Evolutionary conservation across 2,797 vertebrate species (phyloP).

Genomic region (Tachyglossus aculeatus): DNA sequence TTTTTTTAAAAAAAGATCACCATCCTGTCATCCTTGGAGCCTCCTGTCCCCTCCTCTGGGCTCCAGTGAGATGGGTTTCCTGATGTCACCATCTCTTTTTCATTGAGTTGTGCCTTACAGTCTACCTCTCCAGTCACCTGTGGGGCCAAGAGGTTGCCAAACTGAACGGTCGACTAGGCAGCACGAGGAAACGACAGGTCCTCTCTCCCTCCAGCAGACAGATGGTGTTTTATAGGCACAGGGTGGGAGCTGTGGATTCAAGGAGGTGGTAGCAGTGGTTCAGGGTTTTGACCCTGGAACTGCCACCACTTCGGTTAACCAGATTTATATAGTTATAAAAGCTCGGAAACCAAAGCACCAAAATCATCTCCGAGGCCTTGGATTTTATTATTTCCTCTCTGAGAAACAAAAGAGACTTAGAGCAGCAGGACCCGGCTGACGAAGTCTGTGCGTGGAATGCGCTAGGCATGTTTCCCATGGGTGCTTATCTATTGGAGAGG

Average conservation of each 20-base stretch:
- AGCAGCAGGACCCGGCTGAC: background rate
- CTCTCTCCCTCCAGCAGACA: background rate
- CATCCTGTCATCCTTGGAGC: too few relatives aligned
- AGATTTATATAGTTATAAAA: background rate
- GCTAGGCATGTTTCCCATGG: too few relatives aligned
- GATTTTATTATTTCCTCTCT: background rate
- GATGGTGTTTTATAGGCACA: accelerated
- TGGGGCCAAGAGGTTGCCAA: too few relatives aligned
- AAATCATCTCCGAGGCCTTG: background rate
- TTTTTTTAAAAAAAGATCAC: too few relatives aligned
- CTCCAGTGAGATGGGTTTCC: too few relatives aligned
- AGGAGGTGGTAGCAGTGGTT: background rate
- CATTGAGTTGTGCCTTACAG: background rate
- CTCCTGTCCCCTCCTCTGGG: too few relatives aligned
- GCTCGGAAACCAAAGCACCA: background rate
- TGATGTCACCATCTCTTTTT: too few relatives aligned
- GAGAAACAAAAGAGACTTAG: background rate
- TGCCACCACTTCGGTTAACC: conserved; percentile 2
- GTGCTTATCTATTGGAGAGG: too few relatives aligned
- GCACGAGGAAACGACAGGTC: accelerated
- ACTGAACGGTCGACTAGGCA: accelerated
- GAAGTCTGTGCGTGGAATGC: too few relatives aligned
- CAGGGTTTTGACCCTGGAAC: background rate
- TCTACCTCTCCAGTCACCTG: background rate
- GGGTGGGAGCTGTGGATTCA: too few relatives aligned